Base-by-base conservation (phyloP, 2,113 vertebrate genomes). In the Ceyx margarethae region DNA sequence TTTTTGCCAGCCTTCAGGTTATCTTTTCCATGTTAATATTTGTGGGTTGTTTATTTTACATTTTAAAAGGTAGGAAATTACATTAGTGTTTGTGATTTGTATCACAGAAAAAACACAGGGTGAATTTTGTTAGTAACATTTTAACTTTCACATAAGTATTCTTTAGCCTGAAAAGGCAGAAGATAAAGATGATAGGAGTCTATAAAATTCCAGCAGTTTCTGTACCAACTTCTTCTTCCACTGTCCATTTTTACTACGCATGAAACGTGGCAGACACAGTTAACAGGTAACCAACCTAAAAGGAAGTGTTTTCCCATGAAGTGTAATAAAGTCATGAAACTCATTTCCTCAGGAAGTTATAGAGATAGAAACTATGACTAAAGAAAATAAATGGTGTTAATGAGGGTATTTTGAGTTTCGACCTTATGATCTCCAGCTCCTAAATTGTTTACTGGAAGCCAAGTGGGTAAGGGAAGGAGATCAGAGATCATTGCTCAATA, bases 311-410 rank as follows among this genome's bases (percentile, higher is more conserved):
- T 91, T 87, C 81, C 62, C 28, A 18, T 75, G 22, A 29, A 31
- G 20, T 53, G 13, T 79, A 81, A 73, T 89, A 45, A 86, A 78
- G 40, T 68, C 4, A 61, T 86, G 71, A 84, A 92, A 75, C 23
- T 62, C 11, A 78, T 84, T 96, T 93, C 66, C 54, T 43, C 23
- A 79, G 89, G 81, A 93, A 79, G 62, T 89, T 89, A 75, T 9
- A 91, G 62, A 72, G 50, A 68, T 43, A 5, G 6, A 87, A 96
- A 93, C n/a, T 79, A 79, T 72, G 45, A 84, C 61, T 81, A 65
- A 87, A 68, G 78, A 93, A 94, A 89, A 92, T 67, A 94, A 94
- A 78, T 64, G 3, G 7, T 74, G 48, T 26, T 92, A 88, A 90
- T 64, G 61, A 95, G 84, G 60, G 93, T 86, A 64, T 74, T 90